These are phyloP conservation scores for Sigmodon hispidus DNA, from an alignment of 2,113 vertebrate species.

Conservation along the genomic window DNA sequence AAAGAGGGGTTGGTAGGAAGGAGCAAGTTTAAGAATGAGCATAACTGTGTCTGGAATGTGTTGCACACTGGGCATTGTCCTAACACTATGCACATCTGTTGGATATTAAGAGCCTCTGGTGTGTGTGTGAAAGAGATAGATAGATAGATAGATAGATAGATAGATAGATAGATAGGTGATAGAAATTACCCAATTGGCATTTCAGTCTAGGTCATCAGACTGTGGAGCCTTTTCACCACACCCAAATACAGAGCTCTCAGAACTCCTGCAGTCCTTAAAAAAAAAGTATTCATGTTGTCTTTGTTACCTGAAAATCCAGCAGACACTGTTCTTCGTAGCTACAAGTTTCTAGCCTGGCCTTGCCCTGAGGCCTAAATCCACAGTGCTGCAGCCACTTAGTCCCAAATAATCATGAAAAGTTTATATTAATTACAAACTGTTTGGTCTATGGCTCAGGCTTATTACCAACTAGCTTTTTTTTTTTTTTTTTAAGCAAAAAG, in stretches of 20 bases:
- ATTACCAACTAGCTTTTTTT: too few relatives aligned
- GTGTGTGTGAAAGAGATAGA: not conserved
- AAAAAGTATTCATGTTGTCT: not conserved
- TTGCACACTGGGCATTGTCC: not conserved
- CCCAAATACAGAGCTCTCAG: not conserved
- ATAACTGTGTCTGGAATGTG: not conserved
- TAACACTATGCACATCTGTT: not conserved
- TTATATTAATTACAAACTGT: too few relatives aligned
- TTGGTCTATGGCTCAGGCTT: too few relatives aligned
- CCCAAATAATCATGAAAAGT: too few relatives aligned
- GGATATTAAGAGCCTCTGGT: not conserved
- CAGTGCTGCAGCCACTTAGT: too few relatives aligned
- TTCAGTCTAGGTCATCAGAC: not conserved
- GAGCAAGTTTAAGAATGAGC: not conserved
- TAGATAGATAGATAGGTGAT: not conserved
- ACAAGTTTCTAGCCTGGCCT: too few relatives aligned
- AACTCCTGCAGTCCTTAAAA: not conserved
- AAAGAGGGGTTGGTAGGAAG: not conserved
- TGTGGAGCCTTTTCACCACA: not conserved
- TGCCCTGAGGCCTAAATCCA: too few relatives aligned
- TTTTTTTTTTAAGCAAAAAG: too few relatives aligned
- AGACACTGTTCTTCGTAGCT: not conserved
- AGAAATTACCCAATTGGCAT: not conserved
- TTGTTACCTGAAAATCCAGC: not conserved
- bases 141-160: not conserved